Conservation (phyloP, 2,888 invertebrate species). For the Eupeodes latifasciatus region DNA sequence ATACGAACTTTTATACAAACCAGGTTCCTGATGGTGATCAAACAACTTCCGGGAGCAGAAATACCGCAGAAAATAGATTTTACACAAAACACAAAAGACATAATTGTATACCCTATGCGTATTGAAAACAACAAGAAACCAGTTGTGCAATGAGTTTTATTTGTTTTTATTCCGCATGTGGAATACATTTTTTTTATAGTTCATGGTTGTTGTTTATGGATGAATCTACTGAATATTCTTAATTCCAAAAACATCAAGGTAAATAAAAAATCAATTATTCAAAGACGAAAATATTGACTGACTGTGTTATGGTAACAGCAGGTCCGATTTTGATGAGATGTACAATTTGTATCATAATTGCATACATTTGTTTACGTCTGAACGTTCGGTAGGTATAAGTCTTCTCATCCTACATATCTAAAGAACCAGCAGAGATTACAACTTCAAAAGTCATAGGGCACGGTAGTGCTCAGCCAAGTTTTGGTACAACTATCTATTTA, state of each 20-base stretch:
- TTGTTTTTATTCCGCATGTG: not conserved
- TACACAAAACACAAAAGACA: not conserved
- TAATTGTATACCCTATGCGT: not conserved
- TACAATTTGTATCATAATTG: too few species aligned
- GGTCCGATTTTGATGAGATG: too few species aligned
- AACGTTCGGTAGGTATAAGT: too few species aligned
- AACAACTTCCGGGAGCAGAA: conserved; percentile 32
- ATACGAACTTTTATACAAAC: not conserved
- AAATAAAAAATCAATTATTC: too few species aligned
- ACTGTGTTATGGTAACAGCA: too few species aligned
- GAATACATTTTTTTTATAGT: not conserved
- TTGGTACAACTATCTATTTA: too few species aligned
- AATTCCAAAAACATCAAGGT: not conserved
- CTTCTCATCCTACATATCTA: too few species aligned
- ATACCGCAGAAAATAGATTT: conserved; percentile 30
- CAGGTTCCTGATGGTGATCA: conserved; percentile 22
- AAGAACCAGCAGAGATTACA: too few species aligned
- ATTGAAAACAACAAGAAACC: not conserved
- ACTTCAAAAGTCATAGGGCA: too few species aligned
- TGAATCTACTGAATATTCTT: not conserved
- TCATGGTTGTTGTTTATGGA: not conserved
- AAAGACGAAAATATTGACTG: too few species aligned
- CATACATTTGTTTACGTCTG: too few species aligned
- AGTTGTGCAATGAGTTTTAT: conserved; percentile 11
- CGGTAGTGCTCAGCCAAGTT: too few species aligned